phyloP scores from a whole-genome alignment of 2,888 invertebrate species.

The Thysanoteuthis rhombus region DNA sequence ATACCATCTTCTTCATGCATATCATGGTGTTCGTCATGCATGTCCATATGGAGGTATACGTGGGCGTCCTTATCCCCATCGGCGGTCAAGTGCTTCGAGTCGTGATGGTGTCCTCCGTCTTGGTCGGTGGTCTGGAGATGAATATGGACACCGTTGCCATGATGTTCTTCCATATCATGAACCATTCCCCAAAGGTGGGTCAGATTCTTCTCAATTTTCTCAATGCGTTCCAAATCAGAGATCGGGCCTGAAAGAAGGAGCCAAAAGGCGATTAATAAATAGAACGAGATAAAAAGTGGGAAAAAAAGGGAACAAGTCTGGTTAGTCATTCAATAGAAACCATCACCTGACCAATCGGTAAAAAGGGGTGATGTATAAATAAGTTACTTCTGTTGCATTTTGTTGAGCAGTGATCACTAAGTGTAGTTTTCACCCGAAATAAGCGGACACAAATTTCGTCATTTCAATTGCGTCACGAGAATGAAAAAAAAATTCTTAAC shows the following conservation, averaged over 20 bases:
- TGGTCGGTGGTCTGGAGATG: neutral
- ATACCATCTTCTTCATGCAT: neutral
- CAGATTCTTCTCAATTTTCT: neutral
- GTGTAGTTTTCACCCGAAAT: too few species aligned
- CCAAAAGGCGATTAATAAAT: too few species aligned
- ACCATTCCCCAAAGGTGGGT: neutral
- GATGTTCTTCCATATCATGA: neutral
- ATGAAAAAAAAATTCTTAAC: too few species aligned
- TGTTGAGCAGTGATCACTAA: neutral
- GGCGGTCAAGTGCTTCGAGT: neutral
- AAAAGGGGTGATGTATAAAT: too few species aligned
- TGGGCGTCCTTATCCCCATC: neutral
- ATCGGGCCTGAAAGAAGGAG: too few species aligned
- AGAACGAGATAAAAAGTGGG: too few species aligned
- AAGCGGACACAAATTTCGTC: too few species aligned
- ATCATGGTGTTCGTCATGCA: neutral
- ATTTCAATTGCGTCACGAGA: too few species aligned
- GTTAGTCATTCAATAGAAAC: too few species aligned
- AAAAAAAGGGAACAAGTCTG: too few species aligned
- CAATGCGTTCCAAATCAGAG: neutral
- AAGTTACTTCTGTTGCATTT: too few species aligned
- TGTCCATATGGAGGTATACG: neutral
- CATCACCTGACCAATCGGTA: too few species aligned
- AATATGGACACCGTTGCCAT: neutral
- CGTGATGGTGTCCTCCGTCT: neutral